phyloP scores from a whole-genome alignment of 2,888 invertebrate genomes.

The Didymodactylos carnosus region DNA sequence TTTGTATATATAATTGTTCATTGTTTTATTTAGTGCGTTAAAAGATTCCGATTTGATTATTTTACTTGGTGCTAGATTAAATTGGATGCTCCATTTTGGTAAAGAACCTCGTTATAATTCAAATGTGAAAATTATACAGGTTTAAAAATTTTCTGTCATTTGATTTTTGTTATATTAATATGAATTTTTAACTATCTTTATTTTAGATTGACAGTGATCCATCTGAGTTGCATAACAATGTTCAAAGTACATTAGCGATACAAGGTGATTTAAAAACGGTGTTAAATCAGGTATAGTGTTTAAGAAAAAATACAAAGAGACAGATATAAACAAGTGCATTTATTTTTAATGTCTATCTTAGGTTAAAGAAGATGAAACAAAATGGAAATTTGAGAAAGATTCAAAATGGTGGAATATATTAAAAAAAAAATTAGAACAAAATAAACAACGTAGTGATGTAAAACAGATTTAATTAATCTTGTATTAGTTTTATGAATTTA shows the following conservation, averaged over 20 bases:
- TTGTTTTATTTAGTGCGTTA: slow-evolving; percentile 43
- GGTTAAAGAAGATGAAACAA: slow-evolving; percentile 24
- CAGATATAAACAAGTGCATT: background rate
- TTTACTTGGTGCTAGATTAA: slow-evolving; percentile 68
- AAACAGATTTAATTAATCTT: slow-evolving; percentile 38
- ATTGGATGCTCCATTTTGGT: slow-evolving; percentile 96
- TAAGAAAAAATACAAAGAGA: background rate
- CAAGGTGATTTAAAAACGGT: slow-evolving; percentile 64
- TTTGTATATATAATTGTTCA: background rate
- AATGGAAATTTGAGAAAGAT: slow-evolving; percentile 42
- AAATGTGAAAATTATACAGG: slow-evolving; percentile 71
- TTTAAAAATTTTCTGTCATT: slow-evolving; percentile 28
- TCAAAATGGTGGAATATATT: slow-evolving; percentile 59
- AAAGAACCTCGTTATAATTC: slow-evolving; percentile 59
- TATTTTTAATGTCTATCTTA: slow-evolving; percentile 7
- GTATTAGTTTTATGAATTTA: slow-evolving; percentile 9
- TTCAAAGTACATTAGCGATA: slow-evolving; percentile 55
- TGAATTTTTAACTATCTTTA: slow-evolving; percentile 15
- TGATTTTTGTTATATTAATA: background rate
- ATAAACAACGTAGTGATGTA: slow-evolving; percentile 36
- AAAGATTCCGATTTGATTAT: slow-evolving; percentile 69
- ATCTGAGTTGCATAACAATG: slow-evolving; percentile 78
- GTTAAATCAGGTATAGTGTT: slow-evolving; percentile 41
- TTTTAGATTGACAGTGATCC: slow-evolving; percentile 58
- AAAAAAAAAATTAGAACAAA: slow-evolving; percentile 49